A percentile compares a stretch with the other conserved stretches of the same genome.
phyloP scores from a whole-genome alignment of 2,113 vertebrate genomes.

The Tauraco erythrolophus region DNA sequence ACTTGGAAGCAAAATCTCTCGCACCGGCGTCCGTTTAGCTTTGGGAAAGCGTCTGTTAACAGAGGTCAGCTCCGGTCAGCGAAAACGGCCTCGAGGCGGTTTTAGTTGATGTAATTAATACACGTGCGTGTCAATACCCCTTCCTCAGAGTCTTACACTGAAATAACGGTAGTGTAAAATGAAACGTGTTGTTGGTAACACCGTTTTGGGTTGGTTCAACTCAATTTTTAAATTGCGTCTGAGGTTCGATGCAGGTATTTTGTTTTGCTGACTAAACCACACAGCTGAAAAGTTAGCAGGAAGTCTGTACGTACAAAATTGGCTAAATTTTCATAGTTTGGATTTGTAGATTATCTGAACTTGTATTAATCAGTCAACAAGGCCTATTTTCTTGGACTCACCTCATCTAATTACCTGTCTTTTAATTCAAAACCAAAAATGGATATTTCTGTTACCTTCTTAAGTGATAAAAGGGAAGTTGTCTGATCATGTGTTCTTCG shows the following conservation, averaged over 20 bases:
- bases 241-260: background rate
- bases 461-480: background rate
- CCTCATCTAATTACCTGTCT: background rate
- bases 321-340: background rate
- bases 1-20: background rate
- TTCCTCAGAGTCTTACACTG: background rate
- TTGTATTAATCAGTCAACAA: background rate
- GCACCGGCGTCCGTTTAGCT: background rate
- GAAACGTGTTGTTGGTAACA: background rate
- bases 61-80: background rate
- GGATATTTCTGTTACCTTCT: background rate
- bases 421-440: background rate
- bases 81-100: background rate
- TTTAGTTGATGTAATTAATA: background rate
- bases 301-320: background rate
- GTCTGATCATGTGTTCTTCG: background rate
- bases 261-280: background rate
- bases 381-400: background rate
- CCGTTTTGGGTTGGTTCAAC: background rate
- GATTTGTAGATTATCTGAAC: background rate
- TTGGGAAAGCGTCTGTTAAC: too few relatives aligned
- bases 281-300: background rate
- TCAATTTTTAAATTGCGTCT: background rate
- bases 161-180: background rate
- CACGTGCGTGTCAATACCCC: accelerated